These are phyloP conservation scores for Timandra comae DNA, from an alignment of 2,888 invertebrate genomes.

Conservation along the genomic window DNA sequence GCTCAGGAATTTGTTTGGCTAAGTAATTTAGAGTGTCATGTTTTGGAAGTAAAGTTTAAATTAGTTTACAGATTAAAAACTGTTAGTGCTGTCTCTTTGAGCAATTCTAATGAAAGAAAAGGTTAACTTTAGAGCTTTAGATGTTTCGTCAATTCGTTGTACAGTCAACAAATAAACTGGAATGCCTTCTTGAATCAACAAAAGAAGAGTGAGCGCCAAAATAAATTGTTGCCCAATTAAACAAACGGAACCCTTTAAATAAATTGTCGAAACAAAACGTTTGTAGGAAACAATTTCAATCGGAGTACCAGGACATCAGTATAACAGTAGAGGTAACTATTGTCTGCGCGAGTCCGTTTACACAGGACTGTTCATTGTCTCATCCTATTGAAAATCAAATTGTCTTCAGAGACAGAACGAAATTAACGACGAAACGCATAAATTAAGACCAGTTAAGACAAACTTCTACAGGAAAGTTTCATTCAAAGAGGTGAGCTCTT, in stretches of 20 bases:
- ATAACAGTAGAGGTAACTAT: constrained; percentile 32
- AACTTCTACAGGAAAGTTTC: constrained; percentile 53
- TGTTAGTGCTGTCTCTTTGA: not conserved
- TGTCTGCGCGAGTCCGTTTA: constrained; percentile 31
- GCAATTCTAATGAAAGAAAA: no score
- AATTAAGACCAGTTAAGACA: constrained; percentile 57
- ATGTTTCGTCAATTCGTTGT: no score
- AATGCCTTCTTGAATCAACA: no score
- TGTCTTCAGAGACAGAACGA: constrained; percentile 37
- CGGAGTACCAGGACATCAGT: constrained; percentile 24
- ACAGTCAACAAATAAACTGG: no score
- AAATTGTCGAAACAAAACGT: constrained; percentile 10
- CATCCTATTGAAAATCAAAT: constrained; percentile 57
- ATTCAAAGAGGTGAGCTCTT: constrained; percentile 55
- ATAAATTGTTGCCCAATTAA: constrained; percentile 8
- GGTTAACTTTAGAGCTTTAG: no score
- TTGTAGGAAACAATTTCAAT: constrained; percentile 15
- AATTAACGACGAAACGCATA: constrained; percentile 66
- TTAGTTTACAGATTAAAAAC: not conserved
- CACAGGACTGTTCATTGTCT: constrained; percentile 49
- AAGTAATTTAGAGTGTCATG: not conserved
- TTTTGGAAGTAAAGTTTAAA: not conserved
- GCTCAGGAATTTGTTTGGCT: not conserved
- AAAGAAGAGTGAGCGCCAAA: constrained; percentile 4
- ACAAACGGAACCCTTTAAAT: constrained; percentile 2